phyloP scores from a whole-genome alignment of 1,140 invertebrate genomes.

The Tetraneura akinire region DNA sequence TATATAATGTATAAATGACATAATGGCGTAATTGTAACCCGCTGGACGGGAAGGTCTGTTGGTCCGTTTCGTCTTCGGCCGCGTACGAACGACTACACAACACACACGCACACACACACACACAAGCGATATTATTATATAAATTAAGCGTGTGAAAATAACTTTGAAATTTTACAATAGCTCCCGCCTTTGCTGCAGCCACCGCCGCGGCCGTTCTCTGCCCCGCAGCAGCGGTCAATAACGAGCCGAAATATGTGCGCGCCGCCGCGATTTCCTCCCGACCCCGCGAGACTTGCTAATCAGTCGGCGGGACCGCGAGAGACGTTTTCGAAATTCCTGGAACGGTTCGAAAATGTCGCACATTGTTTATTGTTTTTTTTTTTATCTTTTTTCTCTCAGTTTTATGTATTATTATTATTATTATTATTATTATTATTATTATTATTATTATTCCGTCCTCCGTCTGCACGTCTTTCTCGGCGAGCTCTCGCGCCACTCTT shows the following conservation, averaged over 20 bases:
- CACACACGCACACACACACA: too few species aligned
- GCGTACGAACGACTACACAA: too few species aligned
- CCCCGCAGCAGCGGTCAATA: constrained; percentile 48
- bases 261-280: constrained; percentile 2
- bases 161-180: constrained; percentile 49
- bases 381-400: background rate
- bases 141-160: constrained; percentile 49
- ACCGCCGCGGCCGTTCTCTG: background rate
- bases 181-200: constrained; percentile 1
- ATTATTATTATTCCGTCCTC: background rate
- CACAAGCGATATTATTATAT: background rate
- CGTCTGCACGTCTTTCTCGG: background rate
- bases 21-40: too few species aligned
- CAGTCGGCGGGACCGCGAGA: constrained; percentile 36
- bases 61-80: too few species aligned
- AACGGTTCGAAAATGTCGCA: constrained; percentile 49
- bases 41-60: too few species aligned
- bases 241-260: constrained; percentile 50
- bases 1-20: too few species aligned
- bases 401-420: too few species aligned
- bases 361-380: constrained; percentile 46
- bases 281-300: constrained; percentile 40
- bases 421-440: too few species aligned
- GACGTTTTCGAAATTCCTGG: constrained; percentile 49
- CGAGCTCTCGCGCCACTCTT: background rate